These are phyloP conservation scores for Yponomeuta evonymella DNA, from an alignment of 2,888 invertebrate genomes.

Conservation along the genomic window DNA sequence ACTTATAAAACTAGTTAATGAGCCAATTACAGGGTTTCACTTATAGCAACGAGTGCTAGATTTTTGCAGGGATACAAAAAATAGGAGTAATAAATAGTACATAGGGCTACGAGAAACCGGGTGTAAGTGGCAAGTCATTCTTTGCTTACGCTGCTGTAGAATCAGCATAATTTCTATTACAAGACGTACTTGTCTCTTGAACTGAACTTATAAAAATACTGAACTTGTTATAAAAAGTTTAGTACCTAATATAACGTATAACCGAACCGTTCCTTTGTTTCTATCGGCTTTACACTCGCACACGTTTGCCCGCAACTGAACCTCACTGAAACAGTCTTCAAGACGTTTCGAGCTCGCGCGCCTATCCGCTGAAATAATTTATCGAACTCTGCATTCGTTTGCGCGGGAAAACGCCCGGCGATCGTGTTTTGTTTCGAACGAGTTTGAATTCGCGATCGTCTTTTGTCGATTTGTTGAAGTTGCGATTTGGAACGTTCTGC, in stretches of 20 bases:
- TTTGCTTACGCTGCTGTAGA: no score
- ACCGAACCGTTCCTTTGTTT: background rate
- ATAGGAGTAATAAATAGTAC: no score
- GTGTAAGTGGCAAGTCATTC: no score
- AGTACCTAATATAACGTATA: background rate
- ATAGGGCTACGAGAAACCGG: no score
- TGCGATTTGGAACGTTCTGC: background rate
- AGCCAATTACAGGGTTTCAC: no score
- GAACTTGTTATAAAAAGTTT: no score
- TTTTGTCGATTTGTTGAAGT: background rate
- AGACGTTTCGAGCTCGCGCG: constrained; percentile 53
- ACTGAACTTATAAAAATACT: no score
- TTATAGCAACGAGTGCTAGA: no score
- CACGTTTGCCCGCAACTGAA: background rate
- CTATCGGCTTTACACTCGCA: background rate
- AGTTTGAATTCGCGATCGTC: background rate
- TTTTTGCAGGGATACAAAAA: no score
- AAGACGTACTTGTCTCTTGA: no score
- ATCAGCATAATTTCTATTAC: no score
- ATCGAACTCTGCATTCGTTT: constrained; percentile 24
- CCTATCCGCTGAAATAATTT: constrained; percentile 32
- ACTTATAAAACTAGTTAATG: no score
- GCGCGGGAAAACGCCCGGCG: constrained; percentile 8
- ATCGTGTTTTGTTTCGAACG: background rate
- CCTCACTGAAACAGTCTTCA: constrained; percentile 45